Percentiles rank a stretch among this genome's conserved stretches.
phyloP scores from a whole-genome alignment of 2,888 invertebrate genomes.

The Beris morrisii region DNA sequence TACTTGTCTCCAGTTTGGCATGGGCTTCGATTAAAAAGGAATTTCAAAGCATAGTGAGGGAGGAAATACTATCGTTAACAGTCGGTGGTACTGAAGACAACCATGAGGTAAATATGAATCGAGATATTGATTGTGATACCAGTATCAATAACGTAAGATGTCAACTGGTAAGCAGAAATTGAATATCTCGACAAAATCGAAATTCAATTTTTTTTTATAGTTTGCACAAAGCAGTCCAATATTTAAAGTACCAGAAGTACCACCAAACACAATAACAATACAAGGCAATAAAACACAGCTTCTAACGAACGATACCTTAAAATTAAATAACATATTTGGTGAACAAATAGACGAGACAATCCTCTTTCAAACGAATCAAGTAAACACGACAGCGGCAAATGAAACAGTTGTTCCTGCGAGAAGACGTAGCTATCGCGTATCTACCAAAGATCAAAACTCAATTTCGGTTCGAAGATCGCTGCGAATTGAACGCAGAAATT shows the following conservation, averaged over 20 bases:
- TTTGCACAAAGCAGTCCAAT: slow-evolving; percentile 25
- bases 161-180: neutral
- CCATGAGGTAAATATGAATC: no score
- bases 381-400: slow-evolving; percentile 15
- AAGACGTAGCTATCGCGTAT: neutral
- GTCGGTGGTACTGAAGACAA: neutral
- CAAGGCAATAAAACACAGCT: neutral
- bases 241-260: slow-evolving; percentile 44
- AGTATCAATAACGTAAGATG: neutral
- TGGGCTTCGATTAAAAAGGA: slow-evolving; percentile 21
- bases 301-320: slow-evolving; percentile 1
- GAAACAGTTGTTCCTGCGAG: slow-evolving; percentile 28
- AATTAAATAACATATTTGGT: neutral
- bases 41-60: slow-evolving; percentile 39
- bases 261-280: slow-evolving; percentile 11
- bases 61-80: slow-evolving; percentile 37
- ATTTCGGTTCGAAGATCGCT: slow-evolving; percentile 11
- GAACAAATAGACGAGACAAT: slow-evolving; percentile 13
- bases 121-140: no score
- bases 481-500: slow-evolving; percentile 18
- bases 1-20: neutral
- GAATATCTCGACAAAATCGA: no score
- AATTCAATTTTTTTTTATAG: no score
- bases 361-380: slow-evolving; percentile 4
- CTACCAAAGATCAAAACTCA: neutral